Evolutionary conservation across 2,888 invertebrate species (phyloP).

Genomic region (Drosophila subquinaria): DNA sequence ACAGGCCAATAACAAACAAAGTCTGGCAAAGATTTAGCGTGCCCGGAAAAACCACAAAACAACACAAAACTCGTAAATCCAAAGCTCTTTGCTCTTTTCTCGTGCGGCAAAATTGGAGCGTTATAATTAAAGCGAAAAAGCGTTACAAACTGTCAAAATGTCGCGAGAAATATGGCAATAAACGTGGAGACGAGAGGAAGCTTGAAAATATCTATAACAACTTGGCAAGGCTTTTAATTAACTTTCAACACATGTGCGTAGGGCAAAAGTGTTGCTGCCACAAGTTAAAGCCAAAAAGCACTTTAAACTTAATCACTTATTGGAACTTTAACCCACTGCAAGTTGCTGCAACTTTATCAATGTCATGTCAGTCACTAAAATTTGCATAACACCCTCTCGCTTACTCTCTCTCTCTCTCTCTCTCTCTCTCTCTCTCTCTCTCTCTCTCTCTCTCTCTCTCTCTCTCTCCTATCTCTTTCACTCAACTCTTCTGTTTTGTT

Average conservation of each 20-base stretch:
- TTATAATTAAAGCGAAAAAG: constrained; percentile 65
- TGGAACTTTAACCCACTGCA: constrained; percentile 17
- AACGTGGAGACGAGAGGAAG: neutral
- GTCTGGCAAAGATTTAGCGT: constrained; percentile 32
- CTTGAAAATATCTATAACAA: neutral
- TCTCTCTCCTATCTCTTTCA: constrained; percentile 3
- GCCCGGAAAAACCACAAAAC: constrained; percentile 31
- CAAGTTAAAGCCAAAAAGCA: constrained; percentile 25
- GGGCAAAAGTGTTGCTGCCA: constrained; percentile 26
- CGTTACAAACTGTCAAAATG: constrained; percentile 67
- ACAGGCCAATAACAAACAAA: constrained; percentile 47
- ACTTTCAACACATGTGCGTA: constrained; percentile 60
- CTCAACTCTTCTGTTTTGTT: constrained; percentile 29
- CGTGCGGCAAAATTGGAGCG: constrained; percentile 27
- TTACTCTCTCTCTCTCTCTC: constrained; percentile 1
- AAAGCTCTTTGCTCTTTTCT: constrained; percentile 1
- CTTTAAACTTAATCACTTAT: constrained; percentile 55
- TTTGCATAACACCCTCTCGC: constrained; percentile 46
- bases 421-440: neutral
- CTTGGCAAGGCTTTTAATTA: constrained; percentile 63
- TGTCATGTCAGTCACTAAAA: constrained; percentile 41
- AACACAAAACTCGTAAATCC: constrained; percentile 30
- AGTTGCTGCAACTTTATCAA: constrained; percentile 31
- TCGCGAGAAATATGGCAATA: constrained; percentile 38
- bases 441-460: constrained; percentile 1